A percentile compares a stretch with the other conserved stretches of the same genome.
Conservation (phyloP, 2,888 invertebrate genomes). For the Meloe dianella region DNA sequence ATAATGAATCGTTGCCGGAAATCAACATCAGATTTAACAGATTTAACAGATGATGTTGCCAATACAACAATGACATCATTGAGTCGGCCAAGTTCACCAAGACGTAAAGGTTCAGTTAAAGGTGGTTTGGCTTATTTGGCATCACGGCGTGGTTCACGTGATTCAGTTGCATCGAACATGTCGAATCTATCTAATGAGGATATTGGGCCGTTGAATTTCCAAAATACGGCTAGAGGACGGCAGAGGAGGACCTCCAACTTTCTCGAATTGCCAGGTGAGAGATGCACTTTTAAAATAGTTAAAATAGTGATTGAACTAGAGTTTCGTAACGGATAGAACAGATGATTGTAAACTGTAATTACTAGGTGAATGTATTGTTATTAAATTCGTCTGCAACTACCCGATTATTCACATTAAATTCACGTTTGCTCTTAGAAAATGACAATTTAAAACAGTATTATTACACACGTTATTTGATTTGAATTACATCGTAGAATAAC, state of each 20-base stretch:
- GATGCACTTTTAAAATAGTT: too few relatives aligned
- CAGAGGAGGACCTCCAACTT: conserved; percentile 87
- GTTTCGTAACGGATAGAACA: too few relatives aligned
- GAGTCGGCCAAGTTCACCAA: conserved; percentile 69
- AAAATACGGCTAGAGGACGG: conserved; percentile 76
- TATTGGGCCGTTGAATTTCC: conserved; percentile 81
- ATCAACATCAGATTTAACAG: conserved; percentile 79
- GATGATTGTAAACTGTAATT: too few relatives aligned
- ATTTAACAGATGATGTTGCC: conserved; percentile 63
- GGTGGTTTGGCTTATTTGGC: conserved; percentile 80
- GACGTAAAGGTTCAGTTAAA: conserved; percentile 72
- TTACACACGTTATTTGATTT: too few relatives aligned
- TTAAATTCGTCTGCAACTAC: too few relatives aligned
- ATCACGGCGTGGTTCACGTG: conserved; percentile 82
- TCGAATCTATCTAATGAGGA: conserved; percentile 82
- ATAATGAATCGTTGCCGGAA: conserved; percentile 67
- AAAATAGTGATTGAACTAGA: too few relatives aligned
- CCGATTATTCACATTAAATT: too few relatives aligned
- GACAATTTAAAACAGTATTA: too few relatives aligned
- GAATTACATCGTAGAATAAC: too few relatives aligned
- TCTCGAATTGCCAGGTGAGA: conserved; percentile 81
- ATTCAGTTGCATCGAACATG: conserved; percentile 68
- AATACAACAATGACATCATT: conserved; percentile 68
- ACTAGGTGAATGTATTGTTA: too few relatives aligned
- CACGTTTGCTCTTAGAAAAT: too few relatives aligned